These are phyloP conservation scores for Chromobotia macracanthus DNA, from an alignment of 2,797 vertebrate species.

Conservation along the genomic window DNA sequence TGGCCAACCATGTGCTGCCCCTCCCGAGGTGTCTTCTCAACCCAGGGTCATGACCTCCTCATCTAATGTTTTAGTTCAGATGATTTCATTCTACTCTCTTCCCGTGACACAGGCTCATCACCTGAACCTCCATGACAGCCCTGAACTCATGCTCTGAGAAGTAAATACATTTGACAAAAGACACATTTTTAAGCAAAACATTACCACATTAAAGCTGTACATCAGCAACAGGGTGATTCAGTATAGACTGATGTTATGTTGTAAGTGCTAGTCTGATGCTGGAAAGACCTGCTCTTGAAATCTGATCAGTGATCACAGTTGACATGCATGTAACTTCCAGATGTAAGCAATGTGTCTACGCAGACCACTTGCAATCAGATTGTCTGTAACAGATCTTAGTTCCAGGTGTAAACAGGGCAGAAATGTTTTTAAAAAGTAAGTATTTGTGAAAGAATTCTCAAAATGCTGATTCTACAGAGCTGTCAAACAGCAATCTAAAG, in stretches of 20 bases:
- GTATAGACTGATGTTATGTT: background rate
- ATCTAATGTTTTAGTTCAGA: constrained; percentile 77
- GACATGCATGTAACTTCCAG: constrained; percentile 4
- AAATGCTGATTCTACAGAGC: background rate
- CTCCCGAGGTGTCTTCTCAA: constrained; percentile 70
- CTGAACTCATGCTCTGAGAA: background rate
- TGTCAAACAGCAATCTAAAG: constrained; percentile 2
- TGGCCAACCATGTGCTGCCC: constrained; percentile 66
- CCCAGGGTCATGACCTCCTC: constrained; percentile 72
- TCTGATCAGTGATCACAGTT: background rate
- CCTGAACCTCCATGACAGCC: constrained; percentile 27
- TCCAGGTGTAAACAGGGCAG: background rate
- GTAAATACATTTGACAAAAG: background rate
- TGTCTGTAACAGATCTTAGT: background rate
- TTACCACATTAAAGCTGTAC: too few species aligned
- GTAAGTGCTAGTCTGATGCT: background rate
- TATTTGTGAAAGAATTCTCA: background rate
- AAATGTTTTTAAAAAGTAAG: background rate
- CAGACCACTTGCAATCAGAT: background rate
- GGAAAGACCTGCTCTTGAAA: background rate
- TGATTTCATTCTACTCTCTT: constrained; percentile 63
- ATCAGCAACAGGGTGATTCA: too few species aligned
- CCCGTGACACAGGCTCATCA: constrained; percentile 10
- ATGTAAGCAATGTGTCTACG: background rate
- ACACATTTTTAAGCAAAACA: background rate